A percentile compares a stretch with the other conserved stretches of the same genome.
Conservation (phyloP, 2,113 vertebrate genomes). For the Oreotrochilus melanogaster region DNA sequence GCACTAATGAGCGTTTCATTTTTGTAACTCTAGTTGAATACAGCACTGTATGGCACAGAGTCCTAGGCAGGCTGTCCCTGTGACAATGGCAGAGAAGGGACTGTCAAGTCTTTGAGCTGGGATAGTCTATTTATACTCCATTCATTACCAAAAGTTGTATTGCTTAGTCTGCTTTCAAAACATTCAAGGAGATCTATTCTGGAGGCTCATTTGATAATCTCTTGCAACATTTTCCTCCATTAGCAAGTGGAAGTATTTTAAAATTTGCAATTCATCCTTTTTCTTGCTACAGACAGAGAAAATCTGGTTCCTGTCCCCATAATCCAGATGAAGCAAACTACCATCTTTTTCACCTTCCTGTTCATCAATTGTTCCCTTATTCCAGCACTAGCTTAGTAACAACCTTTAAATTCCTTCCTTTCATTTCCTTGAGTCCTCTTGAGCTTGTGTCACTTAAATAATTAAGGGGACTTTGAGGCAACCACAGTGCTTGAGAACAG, state of each 20-base stretch:
- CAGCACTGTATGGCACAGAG: neutral
- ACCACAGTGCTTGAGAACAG: neutral
- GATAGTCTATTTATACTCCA: neutral
- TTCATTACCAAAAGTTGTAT: neutral
- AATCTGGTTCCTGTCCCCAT: neutral
- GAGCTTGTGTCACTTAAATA: neutral
- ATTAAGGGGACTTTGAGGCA: neutral
- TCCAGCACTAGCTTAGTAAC: neutral
- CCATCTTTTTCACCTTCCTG: neutral
- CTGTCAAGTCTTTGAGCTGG: neutral
- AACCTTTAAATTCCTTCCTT: neutral
- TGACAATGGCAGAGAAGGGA: neutral
- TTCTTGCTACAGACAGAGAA: neutral
- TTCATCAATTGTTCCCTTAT: neutral
- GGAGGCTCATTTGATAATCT: neutral
- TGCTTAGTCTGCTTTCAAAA: neutral
- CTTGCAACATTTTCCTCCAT: neutral
- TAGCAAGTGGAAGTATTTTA: neutral
- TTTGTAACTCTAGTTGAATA: neutral
- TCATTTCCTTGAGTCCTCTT: neutral
- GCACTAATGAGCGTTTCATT: neutral
- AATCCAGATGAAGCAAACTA: neutral
- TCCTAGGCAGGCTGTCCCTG: neutral
- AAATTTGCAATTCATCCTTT: neutral
- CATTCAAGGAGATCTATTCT: neutral